These are phyloP conservation scores for Endotricha flammealis DNA, from an alignment of 2,888 invertebrate species.

Conservation along the genomic window DNA sequence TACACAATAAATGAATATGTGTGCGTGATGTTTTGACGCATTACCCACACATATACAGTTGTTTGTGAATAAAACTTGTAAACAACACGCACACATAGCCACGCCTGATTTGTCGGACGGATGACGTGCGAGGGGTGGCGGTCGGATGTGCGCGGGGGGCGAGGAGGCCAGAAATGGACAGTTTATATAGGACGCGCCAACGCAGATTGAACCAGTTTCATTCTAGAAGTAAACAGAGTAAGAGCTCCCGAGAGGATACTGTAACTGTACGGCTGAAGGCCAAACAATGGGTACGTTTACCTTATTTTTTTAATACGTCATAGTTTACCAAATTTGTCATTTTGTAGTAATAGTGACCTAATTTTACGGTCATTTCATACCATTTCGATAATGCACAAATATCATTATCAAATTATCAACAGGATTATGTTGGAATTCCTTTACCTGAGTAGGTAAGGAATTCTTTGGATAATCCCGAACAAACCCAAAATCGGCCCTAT, in stretches of 20 bases:
- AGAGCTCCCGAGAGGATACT: slow-evolving; percentile 40
- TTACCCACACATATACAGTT: slow-evolving; percentile 8
- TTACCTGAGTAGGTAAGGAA: no score
- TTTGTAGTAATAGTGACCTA: no score
- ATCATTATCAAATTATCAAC: no score
- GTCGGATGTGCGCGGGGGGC: slow-evolving; percentile 23
- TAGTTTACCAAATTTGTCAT: no score
- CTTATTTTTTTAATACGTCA: no score
- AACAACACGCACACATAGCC: slow-evolving; percentile 12
- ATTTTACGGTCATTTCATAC: no score
- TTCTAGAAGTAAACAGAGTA: slow-evolving; percentile 59
- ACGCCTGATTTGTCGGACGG: slow-evolving; percentile 23
- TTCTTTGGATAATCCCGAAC: no score
- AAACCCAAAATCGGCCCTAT: no score
- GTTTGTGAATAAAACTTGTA: slow-evolving; percentile 3
- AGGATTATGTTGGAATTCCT: no score
- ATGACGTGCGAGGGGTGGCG: slow-evolving; percentile 50
- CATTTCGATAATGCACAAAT: no score
- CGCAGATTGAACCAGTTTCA: slow-evolving; percentile 55
- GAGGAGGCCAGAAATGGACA: slow-evolving; percentile 32
- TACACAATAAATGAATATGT: slow-evolving; percentile 16
- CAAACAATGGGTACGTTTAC: slow-evolving; percentile 63
- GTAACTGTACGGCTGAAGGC: slow-evolving; percentile 39
- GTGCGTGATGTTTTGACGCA: slow-evolving; percentile 25
- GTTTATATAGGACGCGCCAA: slow-evolving; percentile 62